These are phyloP conservation scores for Holcopasites calliopsidis DNA, from an alignment of 1,140 invertebrate species.

Conservation along the genomic window DNA sequence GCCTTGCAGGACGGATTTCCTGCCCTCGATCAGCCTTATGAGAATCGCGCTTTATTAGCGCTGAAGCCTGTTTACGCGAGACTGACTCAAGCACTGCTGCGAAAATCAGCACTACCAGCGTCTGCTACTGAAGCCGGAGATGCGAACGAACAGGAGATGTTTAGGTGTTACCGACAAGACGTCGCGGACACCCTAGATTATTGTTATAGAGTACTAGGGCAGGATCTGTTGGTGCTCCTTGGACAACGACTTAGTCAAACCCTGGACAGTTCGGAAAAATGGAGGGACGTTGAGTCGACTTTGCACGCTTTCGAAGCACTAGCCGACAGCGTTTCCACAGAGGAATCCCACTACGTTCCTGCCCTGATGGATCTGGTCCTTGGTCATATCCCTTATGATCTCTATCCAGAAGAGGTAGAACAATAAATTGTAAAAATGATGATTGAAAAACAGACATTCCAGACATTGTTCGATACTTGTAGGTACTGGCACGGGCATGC, in stretches of 20 bases:
- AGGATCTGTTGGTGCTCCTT: conserved; percentile 85
- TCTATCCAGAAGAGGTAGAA: conserved; percentile 76
- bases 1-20: conserved; percentile 88
- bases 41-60: conserved; percentile 76
- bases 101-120: conserved; percentile 83
- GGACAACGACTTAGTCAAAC: conserved; percentile 79
- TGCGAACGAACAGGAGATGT: conserved; percentile 90
- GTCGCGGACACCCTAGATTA: conserved; percentile 94
- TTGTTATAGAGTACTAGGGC: conserved; percentile 88
- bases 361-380: conserved; percentile 85
- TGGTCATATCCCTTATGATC: conserved; percentile 83
- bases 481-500: conserved; percentile 73
- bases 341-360: conserved; percentile 83
- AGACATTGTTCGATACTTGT: neutral
- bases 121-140: conserved; percentile 74
- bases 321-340: conserved; percentile 86
- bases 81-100: conserved; percentile 83
- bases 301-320: conserved; percentile 91
- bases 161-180: conserved; percentile 95
- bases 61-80: conserved; percentile 85
- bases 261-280: conserved; percentile 71
- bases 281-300: conserved; percentile 88
- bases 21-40: conserved; percentile 79
- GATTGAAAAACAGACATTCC: neutral
- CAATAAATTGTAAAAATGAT: conserved; percentile 11